Evolutionary conservation across 2,888 invertebrate genomes (phyloP), one percentile per base, ranked within the genome.

Genomic region (Archaeoteleia sp.): DNA sequence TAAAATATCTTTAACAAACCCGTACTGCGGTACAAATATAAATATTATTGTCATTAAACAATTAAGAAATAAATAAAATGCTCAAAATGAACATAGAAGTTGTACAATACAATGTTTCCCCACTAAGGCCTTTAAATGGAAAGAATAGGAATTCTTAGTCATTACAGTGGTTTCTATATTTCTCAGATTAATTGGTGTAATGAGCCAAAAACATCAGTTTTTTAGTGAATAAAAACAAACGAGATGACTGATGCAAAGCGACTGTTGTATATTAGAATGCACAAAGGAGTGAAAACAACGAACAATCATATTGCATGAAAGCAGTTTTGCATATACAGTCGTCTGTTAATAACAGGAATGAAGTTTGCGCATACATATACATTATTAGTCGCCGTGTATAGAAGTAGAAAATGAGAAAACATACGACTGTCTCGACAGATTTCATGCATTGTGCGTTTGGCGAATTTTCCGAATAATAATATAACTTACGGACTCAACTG

Each of bases 201-300:
- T 7, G 23, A 23, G 23, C 7, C 4, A 23, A 23, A 23, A 23
- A 23, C 3, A 23, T 5, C 3, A 23, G 1, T 20, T 0, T 23
- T 13, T 32, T 15, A 7, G 1, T 5, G 15, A 34, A 35, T 17
- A 0, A 29, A 20, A 29, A 25, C 3, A 20, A 40, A 40, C 14
- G 39, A 32, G 37, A 27, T 37, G 27, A 25, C 8, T 46, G 40
- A 42, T 53, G 32, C 29, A 49, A 37, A 55, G 32, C 23, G 63
- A 15, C 43, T 30, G 45, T 55, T 55, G 49, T 49, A 29, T 46
- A 42, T 48, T 55, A 49, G 15, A 43, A 54, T 49, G 55, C 55
- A 30, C n/a, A 39, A 55, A n/a, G 14, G 29, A 65, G 63, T 43
- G 63, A 65, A 65, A 65, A 65, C 57, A 51, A 65, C 57, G 45